Evolutionary conservation across 2,113 vertebrate genomes (phyloP).

Genomic region (Boleophthalmus pectinirostris): DNA sequence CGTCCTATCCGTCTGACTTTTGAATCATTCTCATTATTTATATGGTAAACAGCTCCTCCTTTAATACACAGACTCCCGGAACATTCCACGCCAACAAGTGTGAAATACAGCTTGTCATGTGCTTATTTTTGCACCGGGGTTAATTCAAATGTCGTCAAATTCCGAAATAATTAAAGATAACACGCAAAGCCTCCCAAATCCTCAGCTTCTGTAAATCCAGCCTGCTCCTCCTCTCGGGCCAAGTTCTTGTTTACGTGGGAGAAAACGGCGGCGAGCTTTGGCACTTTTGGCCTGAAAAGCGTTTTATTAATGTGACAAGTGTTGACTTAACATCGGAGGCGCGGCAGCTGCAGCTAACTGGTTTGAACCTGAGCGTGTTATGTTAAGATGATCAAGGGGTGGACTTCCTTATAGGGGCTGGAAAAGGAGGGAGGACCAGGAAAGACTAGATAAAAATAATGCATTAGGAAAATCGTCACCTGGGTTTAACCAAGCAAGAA

Average conservation of each 20-base stretch:
- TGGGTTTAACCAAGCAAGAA: background rate
- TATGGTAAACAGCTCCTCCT: background rate
- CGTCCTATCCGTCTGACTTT: background rate
- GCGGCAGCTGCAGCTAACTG: constrained; percentile 14
- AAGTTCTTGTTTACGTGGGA: constrained; percentile 20
- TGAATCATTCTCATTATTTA: background rate
- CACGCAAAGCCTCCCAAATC: constrained; percentile 13
- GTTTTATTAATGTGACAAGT: constrained; percentile 32
- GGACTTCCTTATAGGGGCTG: background rate
- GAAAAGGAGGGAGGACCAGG: background rate
- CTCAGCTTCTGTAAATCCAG: constrained; percentile 30
- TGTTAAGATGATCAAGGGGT: background rate
- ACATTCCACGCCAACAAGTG: constrained; percentile 4
- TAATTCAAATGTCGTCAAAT: constrained; percentile 31
- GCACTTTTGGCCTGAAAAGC: constrained; percentile 28
- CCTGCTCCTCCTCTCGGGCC: constrained; percentile 9
- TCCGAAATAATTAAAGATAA: constrained; percentile 15
- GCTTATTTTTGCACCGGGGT: background rate
- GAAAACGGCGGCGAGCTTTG: constrained; percentile 25
- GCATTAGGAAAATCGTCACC: background rate
- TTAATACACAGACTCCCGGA: background rate
- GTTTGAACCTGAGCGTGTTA: constrained; percentile 7
- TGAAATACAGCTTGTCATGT: constrained; percentile 4
- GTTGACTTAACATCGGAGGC: constrained; percentile 16
- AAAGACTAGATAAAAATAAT: background rate